A percentile compares a stretch with the other conserved stretches of the same genome.
Evolutionary conservation across 2,113 vertebrate species (phyloP).

Genomic region (Pristiophorus japonicus): DNA sequence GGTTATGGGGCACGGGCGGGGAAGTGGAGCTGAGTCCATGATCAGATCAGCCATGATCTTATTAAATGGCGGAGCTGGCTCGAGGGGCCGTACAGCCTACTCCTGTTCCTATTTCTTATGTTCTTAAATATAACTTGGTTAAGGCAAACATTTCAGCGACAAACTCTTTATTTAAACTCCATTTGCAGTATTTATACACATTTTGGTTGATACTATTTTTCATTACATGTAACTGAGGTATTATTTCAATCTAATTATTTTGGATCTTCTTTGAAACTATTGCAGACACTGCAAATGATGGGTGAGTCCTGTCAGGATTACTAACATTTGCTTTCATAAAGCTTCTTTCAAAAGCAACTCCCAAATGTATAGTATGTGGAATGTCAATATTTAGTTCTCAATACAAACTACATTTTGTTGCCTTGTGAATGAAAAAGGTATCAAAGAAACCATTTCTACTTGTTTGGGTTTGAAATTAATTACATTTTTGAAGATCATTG

Average conservation of each 20-base stretch:
- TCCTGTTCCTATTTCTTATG: too few relatives aligned
- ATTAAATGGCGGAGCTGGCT: too few relatives aligned
- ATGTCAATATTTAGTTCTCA: not conserved
- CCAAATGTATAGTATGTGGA: not conserved
- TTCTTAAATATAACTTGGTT: too few relatives aligned
- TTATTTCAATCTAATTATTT: not conserved
- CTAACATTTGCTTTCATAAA: not conserved
- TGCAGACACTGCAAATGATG: not conserved
- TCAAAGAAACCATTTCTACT: not conserved
- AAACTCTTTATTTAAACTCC: too few relatives aligned
- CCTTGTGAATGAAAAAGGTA: not conserved
- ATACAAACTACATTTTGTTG: not conserved
- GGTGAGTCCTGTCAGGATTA: not conserved
- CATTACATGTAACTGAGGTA: not conserved
- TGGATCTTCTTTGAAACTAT: not conserved
- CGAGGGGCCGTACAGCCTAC: too few relatives aligned
- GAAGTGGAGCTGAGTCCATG: too few relatives aligned
- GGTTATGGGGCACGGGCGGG: too few relatives aligned
- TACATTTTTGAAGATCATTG: not conserved
- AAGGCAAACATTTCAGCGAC: too few relatives aligned
- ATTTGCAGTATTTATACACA: not conserved
- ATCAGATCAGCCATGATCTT: too few relatives aligned
- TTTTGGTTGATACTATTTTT: not conserved
- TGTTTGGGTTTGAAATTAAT: not conserved
- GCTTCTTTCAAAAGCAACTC: not conserved